Evolutionary conservation across 2,797 vertebrate species (phyloP).

Genomic region (Anabas testudineus): DNA sequence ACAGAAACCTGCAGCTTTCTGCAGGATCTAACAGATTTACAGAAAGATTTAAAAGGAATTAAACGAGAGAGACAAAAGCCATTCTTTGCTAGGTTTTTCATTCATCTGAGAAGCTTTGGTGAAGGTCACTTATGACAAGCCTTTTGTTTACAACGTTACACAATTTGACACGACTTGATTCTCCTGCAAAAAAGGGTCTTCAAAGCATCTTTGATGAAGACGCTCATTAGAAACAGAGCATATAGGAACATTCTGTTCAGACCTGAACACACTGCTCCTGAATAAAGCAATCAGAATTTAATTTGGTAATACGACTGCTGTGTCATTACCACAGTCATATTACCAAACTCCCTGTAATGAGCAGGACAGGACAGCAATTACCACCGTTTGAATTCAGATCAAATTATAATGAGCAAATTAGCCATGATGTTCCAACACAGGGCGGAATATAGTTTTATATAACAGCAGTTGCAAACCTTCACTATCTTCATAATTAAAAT

Average conservation of each 20-base stretch:
- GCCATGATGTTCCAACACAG: conserved; percentile 48
- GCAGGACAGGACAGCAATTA: conserved; percentile 70
- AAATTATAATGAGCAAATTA: conserved; percentile 71
- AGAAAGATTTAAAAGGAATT: conserved; percentile 21
- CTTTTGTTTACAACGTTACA: conserved; percentile 46
- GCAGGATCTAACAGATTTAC: conserved; percentile 14
- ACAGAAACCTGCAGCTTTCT: conserved; percentile 30
- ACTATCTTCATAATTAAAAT: conserved; percentile 19
- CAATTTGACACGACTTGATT: conserved; percentile 41
- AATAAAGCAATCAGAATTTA: conserved; percentile 67
- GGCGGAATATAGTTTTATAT: conserved; percentile 46
- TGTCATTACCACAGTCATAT: conserved; percentile 58
- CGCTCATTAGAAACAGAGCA: conserved; percentile 27
- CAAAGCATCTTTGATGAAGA: conserved; percentile 30
- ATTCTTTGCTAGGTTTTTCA: conserved; percentile 21
- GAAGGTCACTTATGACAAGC: conserved; percentile 30
- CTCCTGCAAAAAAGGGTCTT: conserved; percentile 8
- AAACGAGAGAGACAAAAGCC: conserved; percentile 27
- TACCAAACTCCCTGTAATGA: conserved; percentile 64
- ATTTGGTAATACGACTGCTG: conserved; percentile 58
- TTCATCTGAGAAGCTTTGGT: conserved; percentile 33
- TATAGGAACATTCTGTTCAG: conserved; percentile 51
- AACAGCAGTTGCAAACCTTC: conserved; percentile 40
- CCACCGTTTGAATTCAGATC: conserved; percentile 68
- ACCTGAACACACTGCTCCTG: conserved; percentile 41